Evolutionary conservation across 2,888 invertebrate genomes (phyloP).

Genomic region (Selenia dentaria): DNA sequence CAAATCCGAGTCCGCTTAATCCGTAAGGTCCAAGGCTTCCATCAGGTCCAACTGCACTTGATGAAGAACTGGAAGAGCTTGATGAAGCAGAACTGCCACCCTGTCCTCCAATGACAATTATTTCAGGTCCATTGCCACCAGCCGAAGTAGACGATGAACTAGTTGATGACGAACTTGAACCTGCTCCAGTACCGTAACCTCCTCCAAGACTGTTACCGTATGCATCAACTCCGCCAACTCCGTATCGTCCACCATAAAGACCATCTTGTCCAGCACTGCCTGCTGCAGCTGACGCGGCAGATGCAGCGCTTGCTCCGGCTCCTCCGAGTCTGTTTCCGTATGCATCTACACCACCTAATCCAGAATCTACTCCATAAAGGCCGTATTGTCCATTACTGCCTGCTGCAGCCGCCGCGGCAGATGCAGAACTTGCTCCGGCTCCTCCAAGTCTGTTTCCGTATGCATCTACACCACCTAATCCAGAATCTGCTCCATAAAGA

Average conservation of each 20-base stretch:
- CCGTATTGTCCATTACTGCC: not conserved
- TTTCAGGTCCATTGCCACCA: too few relatives aligned
- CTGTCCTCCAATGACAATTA: not conserved
- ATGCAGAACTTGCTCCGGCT: conserved; percentile 11
- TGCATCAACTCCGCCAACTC: not conserved
- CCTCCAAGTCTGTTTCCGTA: conserved; percentile 4
- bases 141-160: too few relatives aligned
- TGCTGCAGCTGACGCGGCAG: not conserved
- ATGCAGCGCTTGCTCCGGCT: not conserved
- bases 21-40: conserved; percentile 2
- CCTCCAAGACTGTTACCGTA: not conserved
- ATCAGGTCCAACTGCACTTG: not conserved
- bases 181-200: too few relatives aligned
- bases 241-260: not conserved
- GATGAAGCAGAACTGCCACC: not conserved
- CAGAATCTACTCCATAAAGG: not conserved
- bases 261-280: not conserved
- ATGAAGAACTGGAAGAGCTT: not conserved
- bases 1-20: not conserved
- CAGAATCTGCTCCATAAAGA: not conserved
- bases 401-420: not conserved
- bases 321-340: too few relatives aligned
- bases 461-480: not conserved
- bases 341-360: not conserved
- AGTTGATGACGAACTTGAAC: too few relatives aligned